Evolutionary conservation across 2,797 vertebrate genomes (phyloP).

Genomic region (Sebastes wilsoni): DNA sequence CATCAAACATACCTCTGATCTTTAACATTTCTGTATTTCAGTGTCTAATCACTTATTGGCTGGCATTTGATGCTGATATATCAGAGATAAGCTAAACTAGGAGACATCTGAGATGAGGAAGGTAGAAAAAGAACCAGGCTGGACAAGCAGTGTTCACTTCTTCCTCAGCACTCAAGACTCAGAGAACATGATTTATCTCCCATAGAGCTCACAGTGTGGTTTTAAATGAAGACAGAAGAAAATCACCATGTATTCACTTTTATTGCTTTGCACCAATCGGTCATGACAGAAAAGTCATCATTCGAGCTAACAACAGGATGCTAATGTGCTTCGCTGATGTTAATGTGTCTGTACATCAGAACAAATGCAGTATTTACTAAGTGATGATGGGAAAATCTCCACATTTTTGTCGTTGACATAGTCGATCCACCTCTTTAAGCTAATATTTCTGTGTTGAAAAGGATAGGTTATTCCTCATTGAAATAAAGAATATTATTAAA

Average conservation of each 20-base stretch:
- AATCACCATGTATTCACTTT: constrained; percentile 52
- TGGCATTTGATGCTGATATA: no score
- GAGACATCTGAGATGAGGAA: neutral
- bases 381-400: constrained; percentile 4
- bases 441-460: neutral
- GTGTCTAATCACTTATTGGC: neutral
- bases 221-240: constrained; percentile 17
- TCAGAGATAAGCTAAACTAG: neutral
- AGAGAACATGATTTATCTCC: fast-evolving
- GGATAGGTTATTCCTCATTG: constrained; percentile 18
- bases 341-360: constrained; percentile 29
- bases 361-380: constrained; percentile 26
- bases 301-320: constrained; percentile 54
- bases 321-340: constrained; percentile 53
- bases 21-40: neutral
- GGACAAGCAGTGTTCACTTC: neutral
- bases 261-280: constrained; percentile 78
- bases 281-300: constrained; percentile 60
- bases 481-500: constrained; percentile 18
- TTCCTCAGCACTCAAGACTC: neutral
- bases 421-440: neutral
- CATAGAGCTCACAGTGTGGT: neutral
- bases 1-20: neutral
- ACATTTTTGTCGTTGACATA: neutral
- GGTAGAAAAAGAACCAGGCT: neutral